These are phyloP conservation scores for Acipenser ruthenus DNA, from an alignment of 2,797 vertebrate species.

Conservation along the genomic window DNA sequence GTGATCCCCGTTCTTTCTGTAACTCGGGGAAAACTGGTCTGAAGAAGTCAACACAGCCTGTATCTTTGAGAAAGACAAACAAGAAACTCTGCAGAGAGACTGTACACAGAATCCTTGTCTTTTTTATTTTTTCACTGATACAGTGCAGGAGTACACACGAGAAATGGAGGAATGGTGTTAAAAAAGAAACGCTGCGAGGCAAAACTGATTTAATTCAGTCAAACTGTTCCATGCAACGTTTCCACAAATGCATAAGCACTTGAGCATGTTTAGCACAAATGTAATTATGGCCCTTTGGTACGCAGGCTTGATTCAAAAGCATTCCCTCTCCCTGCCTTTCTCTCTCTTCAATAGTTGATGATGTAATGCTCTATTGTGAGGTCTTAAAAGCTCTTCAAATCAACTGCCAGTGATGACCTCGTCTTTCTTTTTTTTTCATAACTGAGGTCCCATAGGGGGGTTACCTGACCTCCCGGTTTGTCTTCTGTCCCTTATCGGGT, in stretches of 20 bases:
- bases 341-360: conserved; percentile 78
- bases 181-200: conserved; percentile 68
- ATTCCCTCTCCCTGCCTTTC: conserved; percentile 53
- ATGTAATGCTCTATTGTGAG: conserved; percentile 79
- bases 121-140: too few relatives aligned
- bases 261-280: conserved; percentile 84
- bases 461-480: too few relatives aligned
- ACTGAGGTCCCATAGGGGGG: too few relatives aligned
- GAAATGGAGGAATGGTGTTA: conserved; percentile 43
- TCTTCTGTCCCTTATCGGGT: too few relatives aligned
- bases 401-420: conserved; percentile 62
- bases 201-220: conserved; percentile 81
- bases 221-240: conserved; percentile 64
- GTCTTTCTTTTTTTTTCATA: conserved; percentile 47
- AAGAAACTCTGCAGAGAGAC: too few relatives aligned
- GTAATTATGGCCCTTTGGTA: conserved; percentile 84
- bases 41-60: too few relatives aligned
- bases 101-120: too few relatives aligned
- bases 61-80: too few relatives aligned
- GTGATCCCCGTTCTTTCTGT: too few relatives aligned
- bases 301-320: conserved; percentile 76
- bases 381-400: conserved; percentile 76
- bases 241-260: conserved; percentile 74
- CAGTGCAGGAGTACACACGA: too few relatives aligned
- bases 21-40: too few relatives aligned